phyloP scores from a whole-genome alignment of 2,113 vertebrate genomes.

The Gobius niger region DNA sequence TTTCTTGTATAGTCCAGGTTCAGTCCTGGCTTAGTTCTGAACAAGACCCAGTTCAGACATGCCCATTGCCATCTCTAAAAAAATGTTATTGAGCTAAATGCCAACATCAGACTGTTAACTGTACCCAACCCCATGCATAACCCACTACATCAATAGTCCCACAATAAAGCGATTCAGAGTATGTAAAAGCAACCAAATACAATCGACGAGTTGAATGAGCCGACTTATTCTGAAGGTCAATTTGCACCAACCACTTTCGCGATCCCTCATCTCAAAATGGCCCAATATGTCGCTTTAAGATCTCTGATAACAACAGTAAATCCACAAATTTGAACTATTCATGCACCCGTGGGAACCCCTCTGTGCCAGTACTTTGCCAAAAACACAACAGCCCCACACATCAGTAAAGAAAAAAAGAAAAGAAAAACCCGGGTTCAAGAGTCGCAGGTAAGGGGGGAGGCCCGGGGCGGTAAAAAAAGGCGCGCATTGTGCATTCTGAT shows the following conservation, averaged over 20 bases:
- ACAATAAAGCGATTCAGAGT: no score
- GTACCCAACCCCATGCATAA: no score
- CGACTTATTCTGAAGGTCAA: neutral
- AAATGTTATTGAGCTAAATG: no score
- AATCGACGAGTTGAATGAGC: neutral
- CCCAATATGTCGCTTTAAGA: neutral
- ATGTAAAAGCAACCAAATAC: no score
- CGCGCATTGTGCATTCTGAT: constrained; percentile 59
- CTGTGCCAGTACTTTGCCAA: constrained; percentile 4
- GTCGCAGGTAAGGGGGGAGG: constrained; percentile 57
- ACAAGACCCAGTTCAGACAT: no score
- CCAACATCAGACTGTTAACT: no score
- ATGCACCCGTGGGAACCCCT: constrained; percentile 8
- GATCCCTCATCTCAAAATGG: neutral
- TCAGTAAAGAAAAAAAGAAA: constrained; percentile 11
- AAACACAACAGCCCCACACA: constrained; percentile 29
- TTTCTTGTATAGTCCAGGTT: no score
- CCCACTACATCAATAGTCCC: no score
- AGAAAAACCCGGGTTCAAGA: constrained; percentile 21
- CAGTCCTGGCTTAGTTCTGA: no score
- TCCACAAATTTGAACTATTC: neutral
- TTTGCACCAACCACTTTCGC: neutral
- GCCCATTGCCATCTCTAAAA: no score
- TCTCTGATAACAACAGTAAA: neutral
- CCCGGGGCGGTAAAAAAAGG: constrained; percentile 45